Percentiles rank a stretch among this genome's conserved stretches.
phyloP scores from a whole-genome alignment of 2,888 invertebrate genomes.

The Nezara viridula region DNA sequence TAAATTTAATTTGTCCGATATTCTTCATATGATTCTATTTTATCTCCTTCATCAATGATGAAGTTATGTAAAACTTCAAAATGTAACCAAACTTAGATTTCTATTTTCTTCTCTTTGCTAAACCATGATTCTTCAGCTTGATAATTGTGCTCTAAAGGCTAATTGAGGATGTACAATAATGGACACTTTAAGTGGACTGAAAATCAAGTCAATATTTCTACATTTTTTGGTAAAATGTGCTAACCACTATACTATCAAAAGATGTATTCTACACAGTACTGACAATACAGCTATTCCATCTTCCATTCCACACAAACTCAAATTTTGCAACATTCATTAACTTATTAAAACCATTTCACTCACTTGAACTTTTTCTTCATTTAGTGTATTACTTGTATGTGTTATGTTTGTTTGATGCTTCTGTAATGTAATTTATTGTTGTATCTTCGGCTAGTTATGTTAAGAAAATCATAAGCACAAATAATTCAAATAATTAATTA shows the following conservation, averaged over 20 bases:
- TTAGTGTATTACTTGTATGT: not conserved
- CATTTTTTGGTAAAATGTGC: not conserved
- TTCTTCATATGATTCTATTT: not conserved
- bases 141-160: not conserved
- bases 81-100: not conserved
- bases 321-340: not conserved
- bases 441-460: not conserved
- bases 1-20: not conserved
- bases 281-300: not conserved
- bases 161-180: not conserved
- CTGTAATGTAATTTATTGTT: not conserved
- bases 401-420: slow-evolving; percentile 5
- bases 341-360: not conserved
- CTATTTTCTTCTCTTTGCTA: too few relatives aligned
- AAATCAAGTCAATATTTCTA: not conserved
- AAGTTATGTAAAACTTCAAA: not conserved
- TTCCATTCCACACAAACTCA: not conserved
- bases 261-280: not conserved
- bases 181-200: not conserved
- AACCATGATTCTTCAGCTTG: not conserved
- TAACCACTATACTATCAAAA: not conserved
- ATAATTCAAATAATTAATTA: not conserved
- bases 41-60: not conserved
- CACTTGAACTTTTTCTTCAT: not conserved
- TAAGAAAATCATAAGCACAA: not conserved